Percentiles rank a stretch among this genome's conserved stretches.
phyloP scores from a whole-genome alignment of 37 sponge, comb jelly and placozoan genomes.

The Lycopodina hypogea region DNA sequence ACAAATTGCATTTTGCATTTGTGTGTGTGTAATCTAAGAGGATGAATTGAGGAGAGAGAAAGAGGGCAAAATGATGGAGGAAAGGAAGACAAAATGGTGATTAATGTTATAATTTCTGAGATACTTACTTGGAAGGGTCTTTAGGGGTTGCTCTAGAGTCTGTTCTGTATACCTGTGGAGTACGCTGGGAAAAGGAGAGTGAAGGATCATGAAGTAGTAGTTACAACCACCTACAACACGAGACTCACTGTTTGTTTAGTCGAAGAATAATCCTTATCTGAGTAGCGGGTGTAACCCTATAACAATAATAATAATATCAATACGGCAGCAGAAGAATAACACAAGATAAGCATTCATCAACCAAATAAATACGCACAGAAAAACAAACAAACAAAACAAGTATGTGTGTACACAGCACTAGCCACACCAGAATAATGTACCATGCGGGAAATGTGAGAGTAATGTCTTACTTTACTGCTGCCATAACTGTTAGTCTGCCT shows the following conservation, averaged over 20 bases:
- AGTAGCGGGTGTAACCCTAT: conserved; percentile 16
- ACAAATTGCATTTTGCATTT: too few species aligned
- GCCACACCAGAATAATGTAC: too few species aligned
- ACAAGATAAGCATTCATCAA: too few species aligned
- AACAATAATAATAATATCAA: too few species aligned
- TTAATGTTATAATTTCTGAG: not conserved
- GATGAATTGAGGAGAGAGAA: not conserved
- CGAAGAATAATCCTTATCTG: conserved; percentile 14
- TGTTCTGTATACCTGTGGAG: conserved; percentile 25
- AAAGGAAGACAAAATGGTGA: not conserved
- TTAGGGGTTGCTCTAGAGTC: conserved; percentile 16
- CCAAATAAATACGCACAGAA: not conserved
- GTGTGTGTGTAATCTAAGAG: not conserved
- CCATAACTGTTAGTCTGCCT: too few species aligned
- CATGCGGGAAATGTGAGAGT: too few species aligned
- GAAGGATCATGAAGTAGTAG: not conserved
- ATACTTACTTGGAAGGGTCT: conserved; percentile 14
- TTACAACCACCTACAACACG: not conserved
- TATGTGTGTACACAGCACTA: too few species aligned
- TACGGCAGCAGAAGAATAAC: too few species aligned
- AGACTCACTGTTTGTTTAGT: conserved; percentile 17
- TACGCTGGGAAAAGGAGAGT: conserved; percentile 1
- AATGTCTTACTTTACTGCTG: not conserved
- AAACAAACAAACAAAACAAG: not conserved
- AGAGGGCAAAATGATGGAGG: not conserved